Conservation (phyloP, 2,888 invertebrate genomes). For the Phengaris alcon region DNA sequence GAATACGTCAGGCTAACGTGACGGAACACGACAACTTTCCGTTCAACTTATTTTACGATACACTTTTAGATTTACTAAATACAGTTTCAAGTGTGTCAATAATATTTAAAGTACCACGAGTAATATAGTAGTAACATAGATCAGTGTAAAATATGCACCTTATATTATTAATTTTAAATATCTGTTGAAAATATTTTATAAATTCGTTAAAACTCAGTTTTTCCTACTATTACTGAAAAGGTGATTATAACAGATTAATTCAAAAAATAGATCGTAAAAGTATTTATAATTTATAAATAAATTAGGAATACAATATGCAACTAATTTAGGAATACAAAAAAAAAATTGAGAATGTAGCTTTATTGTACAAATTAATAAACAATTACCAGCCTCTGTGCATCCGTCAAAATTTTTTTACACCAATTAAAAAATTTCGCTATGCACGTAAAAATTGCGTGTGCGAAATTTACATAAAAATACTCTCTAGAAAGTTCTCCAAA, state of each 20-base stretch:
- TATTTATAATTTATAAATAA: too few species aligned
- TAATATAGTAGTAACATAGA: not conserved
- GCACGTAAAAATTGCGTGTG: slow-evolving; percentile 53
- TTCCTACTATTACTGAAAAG: too few species aligned
- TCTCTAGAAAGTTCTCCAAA: slow-evolving; percentile 64
- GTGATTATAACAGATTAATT: too few species aligned
- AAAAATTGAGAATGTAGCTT: not conserved
- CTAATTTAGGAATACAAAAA: not conserved
- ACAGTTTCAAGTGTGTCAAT: not conserved
- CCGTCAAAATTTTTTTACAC: slow-evolving; percentile 30
- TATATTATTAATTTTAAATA: not conserved
- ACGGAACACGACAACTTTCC: slow-evolving; percentile 7
- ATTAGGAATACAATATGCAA: not conserved
- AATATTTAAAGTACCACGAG: not conserved
- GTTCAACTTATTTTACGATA: not conserved
- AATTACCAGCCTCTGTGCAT: not conserved
- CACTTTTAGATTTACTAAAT: not conserved
- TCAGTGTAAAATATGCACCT: not conserved
- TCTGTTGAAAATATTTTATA: not conserved
- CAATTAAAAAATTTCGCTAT: slow-evolving; percentile 36
- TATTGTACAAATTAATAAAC: not conserved
- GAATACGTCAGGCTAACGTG: not conserved
- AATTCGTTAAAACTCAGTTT: too few species aligned
- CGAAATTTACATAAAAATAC: slow-evolving; percentile 51
- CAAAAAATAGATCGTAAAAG: too few species aligned